Percentiles rank a stretch among this genome's conserved stretches.
phyloP scores from a whole-genome alignment of 2,888 invertebrate genomes.

The Orchesellides sinensis region DNA sequence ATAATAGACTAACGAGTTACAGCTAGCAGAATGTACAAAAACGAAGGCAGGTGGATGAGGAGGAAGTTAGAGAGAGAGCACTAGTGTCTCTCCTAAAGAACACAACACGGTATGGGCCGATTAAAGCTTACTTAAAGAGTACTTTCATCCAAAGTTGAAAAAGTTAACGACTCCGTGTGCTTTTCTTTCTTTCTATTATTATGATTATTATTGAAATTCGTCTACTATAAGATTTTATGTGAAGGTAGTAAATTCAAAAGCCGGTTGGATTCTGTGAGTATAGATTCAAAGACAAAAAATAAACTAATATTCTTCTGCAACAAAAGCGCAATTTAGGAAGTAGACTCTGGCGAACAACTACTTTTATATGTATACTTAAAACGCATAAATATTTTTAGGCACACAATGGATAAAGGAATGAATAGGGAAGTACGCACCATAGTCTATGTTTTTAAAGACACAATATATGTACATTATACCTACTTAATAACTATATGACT shows the following conservation, averaged over 20 bases:
- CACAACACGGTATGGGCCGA: constrained; percentile 1
- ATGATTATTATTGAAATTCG: no score
- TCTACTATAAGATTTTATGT: no score
- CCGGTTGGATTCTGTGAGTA: not conserved
- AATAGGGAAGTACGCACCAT: not conserved
- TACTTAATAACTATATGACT: not conserved
- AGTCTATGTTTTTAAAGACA: not conserved
- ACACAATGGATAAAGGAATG: not conserved
- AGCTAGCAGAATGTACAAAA: constrained; percentile 17
- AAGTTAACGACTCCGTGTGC: no score
- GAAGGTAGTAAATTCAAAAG: not conserved
- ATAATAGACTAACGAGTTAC: constrained; percentile 11
- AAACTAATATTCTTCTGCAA: not conserved
- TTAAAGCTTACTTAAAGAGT: constrained; percentile 29
- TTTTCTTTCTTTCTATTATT: no score
- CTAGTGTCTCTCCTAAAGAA: not conserved
- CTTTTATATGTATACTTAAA: not conserved
- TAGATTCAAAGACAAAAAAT: constrained; percentile 1
- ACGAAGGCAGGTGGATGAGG: constrained; percentile 24
- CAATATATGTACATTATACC: not conserved
- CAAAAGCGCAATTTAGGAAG: not conserved
- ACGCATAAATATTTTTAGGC: not conserved
- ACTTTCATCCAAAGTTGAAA: no score
- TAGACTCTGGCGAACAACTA: not conserved
- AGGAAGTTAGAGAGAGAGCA: not conserved